Conservation (phyloP, 1,140 invertebrate species). For the Drosophila arawakana region DNA sequence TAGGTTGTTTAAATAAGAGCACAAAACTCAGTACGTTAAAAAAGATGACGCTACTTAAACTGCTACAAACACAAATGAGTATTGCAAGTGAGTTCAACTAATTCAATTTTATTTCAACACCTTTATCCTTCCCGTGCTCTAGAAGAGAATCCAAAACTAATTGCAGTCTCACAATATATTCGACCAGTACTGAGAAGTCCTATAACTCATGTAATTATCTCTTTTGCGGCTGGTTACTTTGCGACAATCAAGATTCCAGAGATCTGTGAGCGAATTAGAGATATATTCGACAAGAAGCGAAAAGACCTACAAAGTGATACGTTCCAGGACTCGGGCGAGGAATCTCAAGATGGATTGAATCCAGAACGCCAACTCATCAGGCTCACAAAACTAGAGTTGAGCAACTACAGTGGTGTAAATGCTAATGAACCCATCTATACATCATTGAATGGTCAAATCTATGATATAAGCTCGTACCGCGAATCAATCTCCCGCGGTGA, state of each 20-base stretch:
- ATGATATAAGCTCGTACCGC: conserved; percentile 52
- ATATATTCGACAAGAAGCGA: neutral
- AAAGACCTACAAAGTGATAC: neutral
- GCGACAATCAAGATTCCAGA: conserved; percentile 44
- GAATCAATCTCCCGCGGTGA: conserved; percentile 34
- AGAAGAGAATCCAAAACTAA: conserved; percentile 33
- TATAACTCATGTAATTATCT: conserved; percentile 45
- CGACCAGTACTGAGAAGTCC: conserved; percentile 40
- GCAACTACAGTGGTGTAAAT: conserved; percentile 36
- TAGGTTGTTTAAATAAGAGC: neutral
- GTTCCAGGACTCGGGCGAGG: neutral
- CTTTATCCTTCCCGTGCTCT: neutral
- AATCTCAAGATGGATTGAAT: neutral
- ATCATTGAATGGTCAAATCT: conserved; percentile 65
- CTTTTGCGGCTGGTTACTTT: conserved; percentile 56
- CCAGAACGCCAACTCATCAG: neutral
- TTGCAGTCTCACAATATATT: conserved; percentile 15
- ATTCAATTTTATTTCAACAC: neutral
- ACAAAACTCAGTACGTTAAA: neutral
- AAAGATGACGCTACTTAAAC: conserved; percentile 1
- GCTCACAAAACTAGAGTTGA: conserved; percentile 42
- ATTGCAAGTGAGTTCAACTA: conserved; percentile 35
- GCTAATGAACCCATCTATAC: conserved; percentile 53
- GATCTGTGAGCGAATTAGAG: neutral
- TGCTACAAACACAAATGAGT: conserved; percentile 5